These are phyloP conservation scores for Peromyscus melanophrys DNA, from an alignment of 2,797 vertebrate genomes.

Conservation along the genomic window DNA sequence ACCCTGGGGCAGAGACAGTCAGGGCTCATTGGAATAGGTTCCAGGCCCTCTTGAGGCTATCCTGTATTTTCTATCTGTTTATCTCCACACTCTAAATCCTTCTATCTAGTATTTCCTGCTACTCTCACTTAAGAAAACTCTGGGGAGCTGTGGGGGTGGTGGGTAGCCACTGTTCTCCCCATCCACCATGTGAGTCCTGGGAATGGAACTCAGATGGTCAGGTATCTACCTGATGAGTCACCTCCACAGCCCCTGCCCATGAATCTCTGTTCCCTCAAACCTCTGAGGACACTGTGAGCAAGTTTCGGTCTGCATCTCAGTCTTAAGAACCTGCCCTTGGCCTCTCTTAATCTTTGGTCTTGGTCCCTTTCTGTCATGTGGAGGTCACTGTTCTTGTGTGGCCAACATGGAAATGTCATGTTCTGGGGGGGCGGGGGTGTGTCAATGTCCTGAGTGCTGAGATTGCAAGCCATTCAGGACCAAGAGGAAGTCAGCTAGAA, in stretches of 20 bases:
- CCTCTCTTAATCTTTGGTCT: not conserved
- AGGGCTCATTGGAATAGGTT: no score
- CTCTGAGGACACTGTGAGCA: not conserved
- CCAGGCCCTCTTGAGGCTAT: no score
- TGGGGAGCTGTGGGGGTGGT: no score
- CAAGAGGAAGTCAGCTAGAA: not conserved
- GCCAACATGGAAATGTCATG: not conserved
- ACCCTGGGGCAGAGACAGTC: no score
- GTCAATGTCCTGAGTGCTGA: not conserved
- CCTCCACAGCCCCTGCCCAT: not conserved
- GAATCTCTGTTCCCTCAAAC: not conserved
- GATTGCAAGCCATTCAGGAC: not conserved
- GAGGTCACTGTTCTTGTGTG: not conserved
- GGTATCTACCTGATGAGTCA: not conserved
- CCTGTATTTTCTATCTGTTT: no score
- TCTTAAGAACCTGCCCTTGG: not conserved
- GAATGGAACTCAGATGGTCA: not conserved
- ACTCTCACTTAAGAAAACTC: no score
- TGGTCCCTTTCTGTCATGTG: not conserved
- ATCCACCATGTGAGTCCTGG: not conserved
- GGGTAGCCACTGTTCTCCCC: not conserved
- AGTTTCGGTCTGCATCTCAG: not conserved
- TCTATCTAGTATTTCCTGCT: no score
- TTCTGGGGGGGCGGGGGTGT: accelerated
- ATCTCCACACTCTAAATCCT: no score